Percentiles rank a stretch among this genome's conserved stretches.
Evolutionary conservation across 2,888 invertebrate genomes (phyloP).

Genomic region (Hylaea fasciaria): DNA sequence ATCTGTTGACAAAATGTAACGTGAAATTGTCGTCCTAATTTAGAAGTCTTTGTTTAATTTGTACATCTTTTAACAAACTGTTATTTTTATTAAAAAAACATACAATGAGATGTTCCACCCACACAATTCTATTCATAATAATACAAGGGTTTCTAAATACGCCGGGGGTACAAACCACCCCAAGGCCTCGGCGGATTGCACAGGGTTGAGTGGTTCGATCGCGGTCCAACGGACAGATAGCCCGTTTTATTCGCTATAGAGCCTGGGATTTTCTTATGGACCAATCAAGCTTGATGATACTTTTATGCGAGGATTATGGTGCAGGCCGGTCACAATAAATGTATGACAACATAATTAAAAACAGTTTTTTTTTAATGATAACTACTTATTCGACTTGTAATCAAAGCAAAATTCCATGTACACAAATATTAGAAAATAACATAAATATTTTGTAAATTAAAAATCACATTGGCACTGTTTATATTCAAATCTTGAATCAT

Average conservation of each 20-base stretch:
- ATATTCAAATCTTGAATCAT: no score
- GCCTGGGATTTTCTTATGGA: conserved; percentile 5
- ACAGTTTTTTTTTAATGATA: no score
- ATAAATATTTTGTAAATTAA: no score
- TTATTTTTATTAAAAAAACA: neutral
- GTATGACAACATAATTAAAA: no score
- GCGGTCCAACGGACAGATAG: conserved; percentile 17
- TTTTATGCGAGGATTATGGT: neutral
- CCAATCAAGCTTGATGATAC: conserved; percentile 3
- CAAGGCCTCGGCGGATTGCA: conserved; percentile 8
- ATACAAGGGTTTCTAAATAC: neutral
- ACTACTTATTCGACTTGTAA: no score
- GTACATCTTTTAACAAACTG: no score
- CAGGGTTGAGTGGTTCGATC: conserved; percentile 16
- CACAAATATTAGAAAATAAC: no score
- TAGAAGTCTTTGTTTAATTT: no score
- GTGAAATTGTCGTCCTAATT: no score
- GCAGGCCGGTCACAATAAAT: neutral
- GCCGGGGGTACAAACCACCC: conserved; percentile 7
- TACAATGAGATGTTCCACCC: neutral
- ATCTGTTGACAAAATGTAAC: no score
- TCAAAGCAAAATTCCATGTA: no score
- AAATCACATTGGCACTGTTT: no score
- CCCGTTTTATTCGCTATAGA: conserved; percentile 1
- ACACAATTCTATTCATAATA: neutral